Percentiles rank a stretch among this genome's conserved stretches.
These are phyloP conservation scores for Chalcis sispes DNA, from an alignment of 2,888 invertebrate species.

Conservation along the genomic window DNA sequence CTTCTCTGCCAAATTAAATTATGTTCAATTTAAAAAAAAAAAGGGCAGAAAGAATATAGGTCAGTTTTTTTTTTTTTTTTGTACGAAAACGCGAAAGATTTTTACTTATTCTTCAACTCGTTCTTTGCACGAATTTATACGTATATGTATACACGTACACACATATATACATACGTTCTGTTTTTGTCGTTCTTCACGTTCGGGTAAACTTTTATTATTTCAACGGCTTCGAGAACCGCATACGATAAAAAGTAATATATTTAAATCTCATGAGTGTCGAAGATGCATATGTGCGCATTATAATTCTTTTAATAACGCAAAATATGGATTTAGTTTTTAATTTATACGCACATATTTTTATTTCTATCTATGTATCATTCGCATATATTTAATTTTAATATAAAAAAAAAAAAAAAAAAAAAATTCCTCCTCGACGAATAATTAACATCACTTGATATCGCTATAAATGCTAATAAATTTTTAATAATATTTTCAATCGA, in stretches of 20 bases:
- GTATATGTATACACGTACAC: background rate
- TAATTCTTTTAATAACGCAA: background rate
- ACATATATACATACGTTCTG: background rate
- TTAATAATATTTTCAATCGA: no score
- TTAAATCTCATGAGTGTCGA: background rate
- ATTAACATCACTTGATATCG: no score
- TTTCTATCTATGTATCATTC: no score
- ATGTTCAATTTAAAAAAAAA: background rate
- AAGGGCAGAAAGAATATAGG: background rate
- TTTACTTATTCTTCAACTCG: slow-evolving; percentile 6
- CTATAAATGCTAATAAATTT: no score
- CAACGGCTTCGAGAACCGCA: background rate
- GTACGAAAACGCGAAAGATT: background rate
- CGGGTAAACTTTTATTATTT: slow-evolving; percentile 18
- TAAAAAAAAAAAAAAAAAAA: no score
- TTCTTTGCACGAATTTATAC: background rate
- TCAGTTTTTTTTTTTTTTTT: background rate
- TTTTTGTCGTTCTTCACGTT: slow-evolving; percentile 9
- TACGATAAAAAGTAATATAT: slow-evolving; percentile 4
- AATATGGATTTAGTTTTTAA: background rate
- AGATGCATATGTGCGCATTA: background rate
- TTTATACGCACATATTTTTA: background rate
- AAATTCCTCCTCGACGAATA: no score
- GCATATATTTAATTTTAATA: no score
- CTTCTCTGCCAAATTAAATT: slow-evolving; percentile 8